Evolutionary conservation across 2,113 vertebrate genomes (phyloP).

Genomic region (Zootoca vivipara): DNA sequence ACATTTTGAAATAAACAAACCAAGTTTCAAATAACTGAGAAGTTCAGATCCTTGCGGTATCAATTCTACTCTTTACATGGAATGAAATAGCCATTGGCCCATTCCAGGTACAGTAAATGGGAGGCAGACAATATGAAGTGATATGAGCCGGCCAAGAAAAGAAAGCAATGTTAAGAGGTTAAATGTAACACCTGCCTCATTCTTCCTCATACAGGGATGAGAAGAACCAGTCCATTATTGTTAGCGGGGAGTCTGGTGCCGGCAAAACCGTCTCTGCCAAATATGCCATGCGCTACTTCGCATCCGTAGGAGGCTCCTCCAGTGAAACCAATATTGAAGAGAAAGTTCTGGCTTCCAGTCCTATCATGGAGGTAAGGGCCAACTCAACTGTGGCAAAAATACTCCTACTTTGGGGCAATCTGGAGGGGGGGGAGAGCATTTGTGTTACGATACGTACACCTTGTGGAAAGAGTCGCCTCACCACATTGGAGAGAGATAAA

Average conservation of each 20-base stretch:
- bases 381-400: accelerated
- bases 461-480: background rate
- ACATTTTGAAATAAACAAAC: background rate
- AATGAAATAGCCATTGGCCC: background rate
- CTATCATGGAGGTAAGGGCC: conserved; percentile 94
- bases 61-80: background rate
- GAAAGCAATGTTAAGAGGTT: background rate
- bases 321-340: conserved; percentile 90
- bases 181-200: background rate
- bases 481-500: background rate
- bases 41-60: background rate
- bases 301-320: conserved; percentile 88
- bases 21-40: background rate
- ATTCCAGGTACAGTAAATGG: background rate
- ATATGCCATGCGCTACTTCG: conserved; percentile 93
- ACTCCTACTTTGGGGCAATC: accelerated
- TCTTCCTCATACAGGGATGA: conserved; percentile 82
- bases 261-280: conserved; percentile 97
- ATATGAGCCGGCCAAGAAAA: background rate
- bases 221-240: conserved; percentile 97
- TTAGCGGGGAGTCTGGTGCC: conserved; percentile 94
- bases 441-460: background rate
- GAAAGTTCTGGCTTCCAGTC: conserved; percentile 92
- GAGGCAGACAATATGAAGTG: background rate
- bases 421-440: accelerated